Evolutionary conservation across 2,113 vertebrate species (phyloP), one percentile per base, ranked within the genome.

Genomic region (Tamias sibiricus): DNA sequence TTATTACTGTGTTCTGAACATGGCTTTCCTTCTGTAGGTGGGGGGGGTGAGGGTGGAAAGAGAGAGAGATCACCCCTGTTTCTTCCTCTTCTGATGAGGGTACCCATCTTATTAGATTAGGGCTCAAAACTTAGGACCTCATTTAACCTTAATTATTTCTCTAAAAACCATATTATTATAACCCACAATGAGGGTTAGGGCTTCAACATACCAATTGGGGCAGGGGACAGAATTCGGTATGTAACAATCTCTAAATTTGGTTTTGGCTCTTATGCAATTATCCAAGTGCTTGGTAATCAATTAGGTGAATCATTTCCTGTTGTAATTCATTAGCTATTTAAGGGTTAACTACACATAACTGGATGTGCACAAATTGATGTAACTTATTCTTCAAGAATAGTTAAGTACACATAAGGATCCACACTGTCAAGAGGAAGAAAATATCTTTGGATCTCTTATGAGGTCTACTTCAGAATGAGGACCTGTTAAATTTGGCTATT

Each of bases 211-310:
- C 62, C 77, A 69, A 75, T 94, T 69, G 7, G 6, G 28, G 9
- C 16, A 32, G n/a, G 26, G 28, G n/a, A 20, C 12, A 35, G 10
- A 91, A 57, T 71, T 52, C 13, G 93, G 19, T 79, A 59, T 32
- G 44, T 84, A 92, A 80, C 49, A 87, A 94, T 84, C 20, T 91
- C 26, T 95, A 71, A 96, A 91, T 87, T 87, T 83, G 68, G 42
- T 37, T 90, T 95, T 95, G 66, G n/a, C 17, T 85, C 47, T 94
- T 82, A 6, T 59, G 37, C 74, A 76, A 94, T 69, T 87, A 93
- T 95, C 74, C 30, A 82, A 83, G 44, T 85, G n/a, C 32, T 72
- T 80, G 57, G 44, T 69, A 66, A 81, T 86, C 62, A 59, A 11
- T 54, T 94, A 88, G 17, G 79, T 52, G 57, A 68, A 81, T 95